A percentile compares a stretch with the other conserved stretches of the same genome.
These are phyloP conservation scores for Drosophila stalkeri DNA, from an alignment of 2,888 invertebrate species.

Conservation along the genomic window DNA sequence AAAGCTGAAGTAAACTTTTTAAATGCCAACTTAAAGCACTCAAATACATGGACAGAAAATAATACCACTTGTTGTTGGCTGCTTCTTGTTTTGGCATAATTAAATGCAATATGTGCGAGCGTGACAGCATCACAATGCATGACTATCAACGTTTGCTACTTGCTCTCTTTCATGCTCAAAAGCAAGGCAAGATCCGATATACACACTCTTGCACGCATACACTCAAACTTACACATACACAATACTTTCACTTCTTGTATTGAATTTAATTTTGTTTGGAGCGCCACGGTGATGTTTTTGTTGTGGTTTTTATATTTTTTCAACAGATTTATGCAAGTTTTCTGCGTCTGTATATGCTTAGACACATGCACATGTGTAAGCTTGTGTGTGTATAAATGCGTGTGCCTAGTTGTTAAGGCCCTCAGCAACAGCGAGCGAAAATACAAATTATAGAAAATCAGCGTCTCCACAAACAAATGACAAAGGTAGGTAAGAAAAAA, in stretches of 20 bases:
- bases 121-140: conserved; percentile 64
- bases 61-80: conserved; percentile 72
- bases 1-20: conserved; percentile 44
- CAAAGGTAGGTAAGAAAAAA: conserved; percentile 39
- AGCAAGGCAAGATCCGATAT: conserved; percentile 72
- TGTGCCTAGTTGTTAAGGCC: conserved; percentile 40
- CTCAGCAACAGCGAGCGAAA: conserved; percentile 69
- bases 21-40: conserved; percentile 54
- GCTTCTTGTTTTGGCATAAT: conserved; percentile 65
- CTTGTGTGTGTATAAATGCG: conserved; percentile 4
- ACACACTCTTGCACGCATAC: conserved; percentile 21
- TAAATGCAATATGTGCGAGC: conserved; percentile 72
- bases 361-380: conserved; percentile 9
- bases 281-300: conserved; percentile 60
- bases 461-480: conserved; percentile 45
- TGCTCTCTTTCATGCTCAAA: conserved; percentile 53
- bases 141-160: conserved; percentile 38
- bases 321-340: conserved; percentile 72
- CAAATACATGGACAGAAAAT: conserved; percentile 30
- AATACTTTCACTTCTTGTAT: conserved; percentile 80
- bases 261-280: conserved; percentile 67
- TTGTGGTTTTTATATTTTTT: conserved; percentile 53
- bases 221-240: conserved; percentile 30
- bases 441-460: conserved; percentile 55
- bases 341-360: conserved; percentile 27